Evolutionary conservation across 1,140 invertebrate species (phyloP).

Genomic region (silkworm (Bombyx mori)): DNA sequence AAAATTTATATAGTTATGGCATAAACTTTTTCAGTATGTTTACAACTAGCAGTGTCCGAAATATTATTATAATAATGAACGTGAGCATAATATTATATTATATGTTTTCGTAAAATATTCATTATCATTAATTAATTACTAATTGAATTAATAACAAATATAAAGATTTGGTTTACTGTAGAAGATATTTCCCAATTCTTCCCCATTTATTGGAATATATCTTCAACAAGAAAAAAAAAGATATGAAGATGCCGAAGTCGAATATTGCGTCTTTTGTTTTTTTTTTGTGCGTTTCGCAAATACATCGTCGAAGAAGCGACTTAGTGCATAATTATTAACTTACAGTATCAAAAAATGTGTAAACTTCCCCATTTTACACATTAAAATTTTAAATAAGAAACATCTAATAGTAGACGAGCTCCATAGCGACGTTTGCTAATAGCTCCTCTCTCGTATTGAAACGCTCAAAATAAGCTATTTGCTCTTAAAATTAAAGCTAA

Average conservation of each 20-base stretch:
- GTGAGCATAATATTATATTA: conserved; percentile 53
- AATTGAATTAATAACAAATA: conserved; percentile 42
- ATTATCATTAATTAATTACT: conserved; percentile 33
- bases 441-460: conserved; percentile 48
- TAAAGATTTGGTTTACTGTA: conserved; percentile 12
- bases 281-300: conserved; percentile 49
- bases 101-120: conserved; percentile 51
- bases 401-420: conserved; percentile 20
- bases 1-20: conserved; percentile 68
- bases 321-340: too few species aligned
- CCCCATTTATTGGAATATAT: neutral
- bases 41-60: conserved; percentile 65
- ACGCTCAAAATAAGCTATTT: conserved; percentile 33
- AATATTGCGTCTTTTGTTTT: conserved; percentile 15
- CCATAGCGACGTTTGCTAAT: conserved; percentile 42
- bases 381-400: conserved; percentile 26
- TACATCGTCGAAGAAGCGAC: conserved; percentile 14
- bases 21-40: conserved; percentile 46
- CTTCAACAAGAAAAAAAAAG: neutral
- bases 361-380: conserved; percentile 68
- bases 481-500: conserved; percentile 39
- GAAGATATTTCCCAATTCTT: conserved; percentile 17
- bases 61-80: conserved; percentile 45
- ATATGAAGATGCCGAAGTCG: neutral
- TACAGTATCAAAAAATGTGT: conserved; percentile 29